phyloP scores from a whole-genome alignment of 2,113 vertebrate species.

The Toxostoma redivivum region DNA sequence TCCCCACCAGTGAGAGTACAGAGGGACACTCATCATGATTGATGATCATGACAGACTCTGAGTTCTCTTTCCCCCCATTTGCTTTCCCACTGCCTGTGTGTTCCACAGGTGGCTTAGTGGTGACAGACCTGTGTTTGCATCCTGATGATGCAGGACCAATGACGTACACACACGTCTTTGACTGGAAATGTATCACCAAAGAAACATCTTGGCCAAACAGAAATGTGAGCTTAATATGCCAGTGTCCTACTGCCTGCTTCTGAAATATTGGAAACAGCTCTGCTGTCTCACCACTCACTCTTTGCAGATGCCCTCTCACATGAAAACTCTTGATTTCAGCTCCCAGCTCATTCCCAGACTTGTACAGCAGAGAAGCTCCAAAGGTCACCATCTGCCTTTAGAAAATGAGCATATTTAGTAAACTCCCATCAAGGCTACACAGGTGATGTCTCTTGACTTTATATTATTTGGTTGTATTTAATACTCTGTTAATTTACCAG shows the following conservation, averaged over 20 bases:
- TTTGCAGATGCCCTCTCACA: background rate
- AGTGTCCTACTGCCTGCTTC: background rate
- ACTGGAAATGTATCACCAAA: background rate
- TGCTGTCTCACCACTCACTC: background rate
- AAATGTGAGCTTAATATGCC: background rate
- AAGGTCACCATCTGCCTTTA: background rate
- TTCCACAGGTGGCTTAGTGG: background rate
- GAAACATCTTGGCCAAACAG: background rate
- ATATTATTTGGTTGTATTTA: background rate
- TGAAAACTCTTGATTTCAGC: background rate
- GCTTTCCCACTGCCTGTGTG: background rate
- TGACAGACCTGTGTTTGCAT: background rate
- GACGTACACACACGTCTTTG: fast-evolving
- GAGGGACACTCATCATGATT: background rate
- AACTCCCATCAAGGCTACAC: background rate
- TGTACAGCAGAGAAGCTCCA: background rate
- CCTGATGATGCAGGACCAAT: background rate
- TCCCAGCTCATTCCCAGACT: background rate
- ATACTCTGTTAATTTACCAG: background rate
- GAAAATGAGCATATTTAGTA: background rate
- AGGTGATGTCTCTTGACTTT: background rate
- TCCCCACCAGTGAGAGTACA: background rate
- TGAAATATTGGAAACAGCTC: background rate
- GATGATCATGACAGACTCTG: background rate
- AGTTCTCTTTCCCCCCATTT: background rate